Evolutionary conservation across 1,140 invertebrate species (phyloP).

Genomic region (Bombus polaris): DNA sequence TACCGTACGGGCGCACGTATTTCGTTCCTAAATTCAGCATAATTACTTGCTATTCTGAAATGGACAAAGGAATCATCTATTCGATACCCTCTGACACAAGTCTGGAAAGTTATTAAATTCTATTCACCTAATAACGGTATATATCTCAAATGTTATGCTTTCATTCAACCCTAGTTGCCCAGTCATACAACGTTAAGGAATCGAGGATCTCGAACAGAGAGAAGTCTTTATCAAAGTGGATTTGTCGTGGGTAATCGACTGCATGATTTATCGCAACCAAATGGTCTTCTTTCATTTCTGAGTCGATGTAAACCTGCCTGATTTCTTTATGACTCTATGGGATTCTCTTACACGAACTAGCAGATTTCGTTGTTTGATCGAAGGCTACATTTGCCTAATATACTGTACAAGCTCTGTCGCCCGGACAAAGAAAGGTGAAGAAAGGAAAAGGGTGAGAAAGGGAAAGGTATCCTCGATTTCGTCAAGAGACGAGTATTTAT

Average conservation of each 20-base stretch:
- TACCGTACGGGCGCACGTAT: neutral
- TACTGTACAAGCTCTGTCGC: conserved; percentile 32
- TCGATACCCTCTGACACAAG: neutral
- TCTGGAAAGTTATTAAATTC: too few species aligned
- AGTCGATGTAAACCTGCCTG: conserved; percentile 21
- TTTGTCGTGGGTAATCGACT: conserved; percentile 59
- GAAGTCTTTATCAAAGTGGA: conserved; percentile 61
- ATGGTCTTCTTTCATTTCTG: conserved; percentile 65
- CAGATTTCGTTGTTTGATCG: conserved; percentile 38
- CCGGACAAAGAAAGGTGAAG: neutral
- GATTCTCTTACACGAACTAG: conserved; percentile 31
- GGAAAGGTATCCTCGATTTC: too few species aligned
- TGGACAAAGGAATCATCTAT: neutral
- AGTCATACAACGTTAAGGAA: neutral
- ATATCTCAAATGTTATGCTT: neutral
- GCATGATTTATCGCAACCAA: conserved; percentile 67
- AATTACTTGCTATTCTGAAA: too few species aligned
- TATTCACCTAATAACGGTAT: neutral
- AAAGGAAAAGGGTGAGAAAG: neutral
- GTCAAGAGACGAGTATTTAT: neutral
- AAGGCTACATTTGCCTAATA: conserved; percentile 53
- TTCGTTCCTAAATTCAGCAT: neutral
- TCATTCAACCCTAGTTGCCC: neutral
- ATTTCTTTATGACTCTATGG: conserved; percentile 51
- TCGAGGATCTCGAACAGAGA: neutral